Conservation (phyloP, 1,140 invertebrate species). For the Apis dorsata region DNA sequence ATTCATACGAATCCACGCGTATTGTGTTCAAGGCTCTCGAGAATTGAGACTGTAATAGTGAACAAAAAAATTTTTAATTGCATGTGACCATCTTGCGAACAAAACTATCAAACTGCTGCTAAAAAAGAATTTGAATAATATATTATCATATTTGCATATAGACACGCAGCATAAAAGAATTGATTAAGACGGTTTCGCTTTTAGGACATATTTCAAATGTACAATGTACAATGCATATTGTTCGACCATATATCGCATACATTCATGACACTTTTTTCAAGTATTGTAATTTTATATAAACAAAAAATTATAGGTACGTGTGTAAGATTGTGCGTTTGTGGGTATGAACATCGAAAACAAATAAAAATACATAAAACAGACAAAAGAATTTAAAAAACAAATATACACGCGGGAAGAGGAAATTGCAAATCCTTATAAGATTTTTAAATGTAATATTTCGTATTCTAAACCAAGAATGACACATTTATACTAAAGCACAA, state of each 20-base stretch:
- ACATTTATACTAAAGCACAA: conserved; percentile 65
- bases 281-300: conserved; percentile 67
- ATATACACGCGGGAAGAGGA: not conserved
- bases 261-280: conserved; percentile 58
- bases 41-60: conserved; percentile 37
- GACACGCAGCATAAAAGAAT: conserved; percentile 38
- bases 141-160: conserved; percentile 15
- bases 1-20: conserved; percentile 25
- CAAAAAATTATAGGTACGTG: conserved; percentile 34
- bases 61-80: conserved; percentile 34
- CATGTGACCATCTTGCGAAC: conserved; percentile 9
- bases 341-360: conserved; percentile 15
- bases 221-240: conserved; percentile 36
- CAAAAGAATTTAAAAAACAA: not conserved
- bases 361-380: not conserved
- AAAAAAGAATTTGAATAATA: not conserved
- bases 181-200: conserved; percentile 47
- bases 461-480: conserved; percentile 49
- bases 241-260: conserved; percentile 41
- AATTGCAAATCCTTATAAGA: conserved; percentile 17
- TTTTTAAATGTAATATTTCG: conserved; percentile 35
- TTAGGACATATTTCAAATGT: conserved; percentile 29
- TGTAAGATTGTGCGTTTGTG: conserved; percentile 43
- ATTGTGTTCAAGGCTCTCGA: conserved; percentile 56
- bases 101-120: conserved; percentile 5